Evolutionary conservation across 2,113 vertebrate species (phyloP), one percentile per base, ranked within the genome.

Genomic region (Sapajus apella): DNA sequence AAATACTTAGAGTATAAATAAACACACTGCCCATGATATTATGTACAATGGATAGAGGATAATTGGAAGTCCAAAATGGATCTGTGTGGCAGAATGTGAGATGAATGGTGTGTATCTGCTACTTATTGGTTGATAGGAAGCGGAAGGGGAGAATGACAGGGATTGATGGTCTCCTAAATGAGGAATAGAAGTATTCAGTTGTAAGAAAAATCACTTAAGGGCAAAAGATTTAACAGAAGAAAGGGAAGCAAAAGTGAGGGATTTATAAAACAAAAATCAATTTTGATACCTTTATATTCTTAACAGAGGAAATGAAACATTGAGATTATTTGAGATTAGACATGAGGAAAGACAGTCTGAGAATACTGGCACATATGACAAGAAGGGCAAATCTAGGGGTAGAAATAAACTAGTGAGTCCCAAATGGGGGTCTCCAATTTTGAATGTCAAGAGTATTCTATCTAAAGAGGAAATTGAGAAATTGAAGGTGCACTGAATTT

Each of bases 381-480:
- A 73, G 40, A 93, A 82, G 35, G 55, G 20, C 43, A 96, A 90
- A 87, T 35, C 4, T 32, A 30, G 40, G 16, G 35, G 8, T 84
- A 79, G 20, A 73, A 90, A 90, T 61, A 75, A 73, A 52, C 7
- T 45, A 17, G 20, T 27, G 21, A 68, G 7, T 40, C 25, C 16
- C 32, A 75, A 32, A 9, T 50, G 18, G 43, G 35, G 47, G 56
- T 6, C 35, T 90, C 25, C 66, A 5, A 0, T 58, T 95, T 56
- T 81, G 55, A 93, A 89, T 91, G 93, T 90, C 2, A 83, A 43
- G 9, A 94, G 84, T 37, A 37, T 91, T 47, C 10, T 85, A 3
- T 50, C 77, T 37, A 32, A 92, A 95, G 56, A 86, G 47, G 37
- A 94, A 97, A 91, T 83, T 10, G 85, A 83, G 55, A 94, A 97